A percentile compares a stretch with the other conserved stretches of the same genome.
Conservation (phyloP, 2,888 invertebrate species). For the Panzeria rudis region DNA sequence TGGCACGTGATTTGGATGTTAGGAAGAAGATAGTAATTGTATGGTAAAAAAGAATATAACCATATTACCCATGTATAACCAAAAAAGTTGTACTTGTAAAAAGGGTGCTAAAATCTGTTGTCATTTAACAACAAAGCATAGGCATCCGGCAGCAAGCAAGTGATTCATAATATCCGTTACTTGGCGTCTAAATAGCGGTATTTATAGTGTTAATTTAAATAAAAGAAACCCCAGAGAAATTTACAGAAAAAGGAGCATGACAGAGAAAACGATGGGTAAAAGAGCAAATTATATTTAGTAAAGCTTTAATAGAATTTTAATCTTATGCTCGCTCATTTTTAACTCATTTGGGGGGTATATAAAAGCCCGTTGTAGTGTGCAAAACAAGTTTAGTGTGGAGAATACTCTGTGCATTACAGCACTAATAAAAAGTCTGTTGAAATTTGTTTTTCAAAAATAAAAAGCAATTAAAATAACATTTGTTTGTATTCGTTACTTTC, state of each 20-base stretch:
- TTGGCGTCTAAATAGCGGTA: neutral
- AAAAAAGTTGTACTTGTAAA: too few species aligned
- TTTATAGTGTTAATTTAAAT: conserved; percentile 52
- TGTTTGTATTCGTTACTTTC: conserved; percentile 17
- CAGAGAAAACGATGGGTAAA: conserved; percentile 11
- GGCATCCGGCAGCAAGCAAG: too few species aligned
- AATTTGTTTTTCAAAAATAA: conserved; percentile 23
- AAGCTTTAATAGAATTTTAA: conserved; percentile 39
- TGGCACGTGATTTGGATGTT: too few species aligned
- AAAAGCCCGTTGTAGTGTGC: conserved; percentile 52
- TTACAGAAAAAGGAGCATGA: neutral
- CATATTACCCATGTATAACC: too few species aligned
- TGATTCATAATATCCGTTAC: neutral
- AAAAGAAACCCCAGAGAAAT: conserved; percentile 26
- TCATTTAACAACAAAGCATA: too few species aligned
- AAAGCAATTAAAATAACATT: conserved; percentile 4
- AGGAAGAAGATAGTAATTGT: too few species aligned
- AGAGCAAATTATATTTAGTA: conserved; percentile 37
- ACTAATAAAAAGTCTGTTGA: conserved; percentile 36
- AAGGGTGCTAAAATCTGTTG: too few species aligned
- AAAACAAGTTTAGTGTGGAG: conserved; percentile 66
- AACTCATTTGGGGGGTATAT: conserved; percentile 55
- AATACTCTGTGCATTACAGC: conserved; percentile 48
- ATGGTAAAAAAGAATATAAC: too few species aligned
- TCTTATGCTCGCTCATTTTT: conserved; percentile 11